Base-by-base conservation (phyloP, 2,113 vertebrate genomes). In the western clawed frog (Xenopus tropicalis) region DNA sequence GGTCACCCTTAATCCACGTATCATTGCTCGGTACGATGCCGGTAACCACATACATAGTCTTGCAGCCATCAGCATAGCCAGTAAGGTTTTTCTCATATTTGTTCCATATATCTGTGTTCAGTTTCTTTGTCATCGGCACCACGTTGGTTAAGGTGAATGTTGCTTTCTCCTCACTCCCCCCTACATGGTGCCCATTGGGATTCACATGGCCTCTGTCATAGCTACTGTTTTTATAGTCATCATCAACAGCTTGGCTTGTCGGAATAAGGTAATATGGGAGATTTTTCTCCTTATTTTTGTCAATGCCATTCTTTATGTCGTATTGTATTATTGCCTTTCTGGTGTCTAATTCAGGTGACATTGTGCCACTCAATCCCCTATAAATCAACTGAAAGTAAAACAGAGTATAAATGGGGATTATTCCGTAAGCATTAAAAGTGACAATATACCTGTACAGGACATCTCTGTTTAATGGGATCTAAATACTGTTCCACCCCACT, bases 71-170 rank as follows among this genome's bases (percentile, higher is more conserved):
- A n/a, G 48, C 19, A 17, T 9, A 14, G 11, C 7, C 1, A 21
- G 42, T 57, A 52, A 69, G 37, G 2, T 42, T 25, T 1, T 1
- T 22, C 20, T 69, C 67, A 69, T 69, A 69, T 20, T 57, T 2
- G 37, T 51, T 69, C 67, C 67, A 69, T 10, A 22, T n/a, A 1
- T 17, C 24, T 20, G 54, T 57, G 16, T 69, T 69, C 19, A 69
- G 14, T 2, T 21, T 16, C 8, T 1, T 0, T 58, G 3, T 7
- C 52, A 69, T 69, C 17, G 67, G 67, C 10, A 43, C 67, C 11
- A 69, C 67, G 42, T 69, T 69, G 52, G 67, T 69, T 24, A 69
- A 25, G 25, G 67, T 69, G 19, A 69, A 69, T 3, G 67, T 69
- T 21, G 52, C 24, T 17, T 21, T 14, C 25, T 43, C 7, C 11